A percentile compares a stretch with the other conserved stretches of the same genome.
These are phyloP conservation scores for Mobula hypostoma DNA, from an alignment of 2,113 vertebrate genomes.

Conservation along the genomic window DNA sequence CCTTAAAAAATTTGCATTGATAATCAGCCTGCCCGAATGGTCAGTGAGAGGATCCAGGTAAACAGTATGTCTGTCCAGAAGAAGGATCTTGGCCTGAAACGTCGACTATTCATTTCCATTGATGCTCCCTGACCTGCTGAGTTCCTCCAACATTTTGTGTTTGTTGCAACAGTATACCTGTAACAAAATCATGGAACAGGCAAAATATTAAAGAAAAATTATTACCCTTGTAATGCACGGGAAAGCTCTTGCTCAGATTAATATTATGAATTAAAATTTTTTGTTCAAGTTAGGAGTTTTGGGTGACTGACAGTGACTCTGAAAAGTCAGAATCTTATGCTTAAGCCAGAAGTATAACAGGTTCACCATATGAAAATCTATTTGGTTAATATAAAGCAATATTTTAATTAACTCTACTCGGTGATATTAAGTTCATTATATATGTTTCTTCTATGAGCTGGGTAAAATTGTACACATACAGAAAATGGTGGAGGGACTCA, in stretches of 20 bases:
- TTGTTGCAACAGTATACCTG: neutral
- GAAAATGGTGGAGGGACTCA: too few species aligned
- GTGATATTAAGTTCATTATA: neutral
- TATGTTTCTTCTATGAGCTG: neutral
- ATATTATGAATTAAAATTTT: neutral
- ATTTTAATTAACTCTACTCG: too few species aligned
- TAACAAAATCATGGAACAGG: neutral
- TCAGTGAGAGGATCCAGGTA: neutral
- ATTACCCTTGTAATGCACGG: neutral
- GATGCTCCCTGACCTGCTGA: too few species aligned
- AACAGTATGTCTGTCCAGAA: neutral
- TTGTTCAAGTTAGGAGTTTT: neutral
- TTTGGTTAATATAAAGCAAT: too few species aligned
- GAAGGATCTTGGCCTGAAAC: too few species aligned
- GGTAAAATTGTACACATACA: neutral
- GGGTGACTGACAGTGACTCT: neutral
- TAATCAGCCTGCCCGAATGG: slow-evolving; percentile 8
- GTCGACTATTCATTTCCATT: too few species aligned
- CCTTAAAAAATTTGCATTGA: neutral
- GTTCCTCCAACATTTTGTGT: too few species aligned
- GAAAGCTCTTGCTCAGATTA: neutral
- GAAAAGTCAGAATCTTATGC: neutral
- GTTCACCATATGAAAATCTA: neutral
- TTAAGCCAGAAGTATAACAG: neutral
- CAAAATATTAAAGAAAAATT: neutral